These are phyloP conservation scores for Dinomys branickii DNA, from an alignment of 2,113 vertebrate species.

Conservation along the genomic window DNA sequence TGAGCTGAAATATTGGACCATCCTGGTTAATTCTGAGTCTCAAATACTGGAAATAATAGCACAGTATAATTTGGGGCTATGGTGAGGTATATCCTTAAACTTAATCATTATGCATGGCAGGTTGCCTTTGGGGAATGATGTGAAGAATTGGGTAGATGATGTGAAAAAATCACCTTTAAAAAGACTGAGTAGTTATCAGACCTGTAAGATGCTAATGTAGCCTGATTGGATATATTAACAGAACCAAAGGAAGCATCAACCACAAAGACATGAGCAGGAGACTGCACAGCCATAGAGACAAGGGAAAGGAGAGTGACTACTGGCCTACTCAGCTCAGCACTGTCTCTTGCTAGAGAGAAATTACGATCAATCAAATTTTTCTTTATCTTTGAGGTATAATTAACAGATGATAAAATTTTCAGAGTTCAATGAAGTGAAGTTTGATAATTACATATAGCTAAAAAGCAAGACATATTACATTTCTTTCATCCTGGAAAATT, in stretches of 20 bases:
- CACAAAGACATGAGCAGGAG: neutral
- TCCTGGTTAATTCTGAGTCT: neutral
- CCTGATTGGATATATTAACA: neutral
- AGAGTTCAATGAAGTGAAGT: neutral
- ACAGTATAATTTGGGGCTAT: neutral
- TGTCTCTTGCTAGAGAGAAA: neutral
- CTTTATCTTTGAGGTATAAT: neutral
- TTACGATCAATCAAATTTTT: neutral
- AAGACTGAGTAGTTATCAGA: neutral
- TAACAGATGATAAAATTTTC: neutral
- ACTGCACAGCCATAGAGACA: neutral
- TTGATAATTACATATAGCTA: neutral
- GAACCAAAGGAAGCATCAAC: neutral
- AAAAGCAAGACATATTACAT: neutral
- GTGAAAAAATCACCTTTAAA: slow-evolving; percentile 37
- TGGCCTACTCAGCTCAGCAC: neutral
- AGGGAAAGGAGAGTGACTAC: neutral
- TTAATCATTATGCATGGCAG: neutral
- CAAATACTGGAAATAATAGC: neutral
- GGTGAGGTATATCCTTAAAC: neutral
- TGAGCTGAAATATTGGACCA: neutral
- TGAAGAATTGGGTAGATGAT: neutral
- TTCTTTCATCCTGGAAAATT: neutral
- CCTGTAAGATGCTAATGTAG: slow-evolving; percentile 5
- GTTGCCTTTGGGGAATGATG: neutral